Percentiles rank a stretch among this genome's conserved stretches.
Evolutionary conservation across 2,888 invertebrate species (phyloP).

Genomic region (Epistrophella euchroma): DNA sequence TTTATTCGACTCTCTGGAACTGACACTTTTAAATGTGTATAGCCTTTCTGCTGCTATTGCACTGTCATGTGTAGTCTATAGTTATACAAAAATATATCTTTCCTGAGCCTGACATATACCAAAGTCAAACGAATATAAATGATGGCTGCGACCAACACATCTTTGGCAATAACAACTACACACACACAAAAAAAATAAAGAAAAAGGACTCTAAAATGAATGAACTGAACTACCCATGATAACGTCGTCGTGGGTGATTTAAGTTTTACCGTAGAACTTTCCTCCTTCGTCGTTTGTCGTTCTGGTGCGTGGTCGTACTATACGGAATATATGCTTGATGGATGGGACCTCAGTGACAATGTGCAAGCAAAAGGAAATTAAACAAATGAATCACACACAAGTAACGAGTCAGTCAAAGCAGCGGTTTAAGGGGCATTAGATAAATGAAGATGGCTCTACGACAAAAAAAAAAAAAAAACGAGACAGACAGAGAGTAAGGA

Average conservation of each 20-base stretch:
- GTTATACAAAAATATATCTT: too few species aligned
- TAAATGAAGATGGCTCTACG: slow-evolving; percentile 51
- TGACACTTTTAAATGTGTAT: slow-evolving; percentile 33
- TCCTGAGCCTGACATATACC: slow-evolving; percentile 11
- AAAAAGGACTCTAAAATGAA: slow-evolving; percentile 31
- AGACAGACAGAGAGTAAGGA: background rate
- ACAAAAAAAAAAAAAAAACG: background rate
- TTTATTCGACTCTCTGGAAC: slow-evolving; percentile 7
- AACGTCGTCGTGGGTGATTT: slow-evolving; percentile 64
- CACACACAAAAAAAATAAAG: background rate
- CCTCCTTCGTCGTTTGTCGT: slow-evolving; percentile 23
- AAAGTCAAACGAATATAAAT: slow-evolving; percentile 70
- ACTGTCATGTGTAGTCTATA: slow-evolving; percentile 17
- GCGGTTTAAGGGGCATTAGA: slow-evolving; percentile 23
- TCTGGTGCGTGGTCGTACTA: slow-evolving; percentile 38
- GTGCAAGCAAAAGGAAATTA: slow-evolving; percentile 76
- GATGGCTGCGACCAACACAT: slow-evolving; percentile 57
- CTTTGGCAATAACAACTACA: background rate
- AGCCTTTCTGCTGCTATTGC: slow-evolving; percentile 30
- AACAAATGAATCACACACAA: slow-evolving; percentile 74
- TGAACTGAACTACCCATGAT: slow-evolving; percentile 4
- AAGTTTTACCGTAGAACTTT: slow-evolving; percentile 52
- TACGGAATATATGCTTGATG: slow-evolving; percentile 50
- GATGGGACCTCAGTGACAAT: slow-evolving; percentile 69
- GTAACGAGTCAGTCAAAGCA: slow-evolving; percentile 32